Base-by-base conservation (phyloP, 2,797 vertebrate species). In the Falco novaeseelandiae region DNA sequence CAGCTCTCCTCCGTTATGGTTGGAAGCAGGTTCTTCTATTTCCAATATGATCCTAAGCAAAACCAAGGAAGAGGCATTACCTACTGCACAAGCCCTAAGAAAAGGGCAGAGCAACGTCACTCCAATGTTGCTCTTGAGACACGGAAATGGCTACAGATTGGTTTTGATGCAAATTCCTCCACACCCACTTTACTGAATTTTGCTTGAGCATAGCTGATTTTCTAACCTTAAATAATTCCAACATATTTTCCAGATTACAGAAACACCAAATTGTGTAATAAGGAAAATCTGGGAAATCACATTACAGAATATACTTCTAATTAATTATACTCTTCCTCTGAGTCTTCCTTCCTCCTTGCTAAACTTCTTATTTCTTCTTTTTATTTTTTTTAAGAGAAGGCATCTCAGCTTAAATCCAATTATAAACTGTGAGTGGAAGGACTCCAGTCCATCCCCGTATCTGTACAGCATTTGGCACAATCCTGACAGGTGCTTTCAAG, bases 1-100 rank as follows among this genome's bases (percentile, higher is more conserved):
- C 87, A 99, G 93, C 94, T 99, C 98, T 36, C 99, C 99, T 83
- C 99, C 99, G 0, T 99, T 99, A 95, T 99, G 99, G 98, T 99
- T 99, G 6, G 99, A 99, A 51, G 99, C 99, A 1, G 99, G 99
- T 93, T 99, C 99, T 82, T 99, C 99, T 4, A 99, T 98, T 97
- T 99, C 99, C 96, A 99, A 97, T 96, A 99, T 99, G 61, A 99
- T 98, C 94, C 99, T 99, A 92, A 36, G 70, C 10, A 9, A 61
- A 92, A 72, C 70, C 2, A 70, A 71, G 14, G 52, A 89, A 14
- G 30, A 67, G 51, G 48, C 51, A 69, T 67, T 40, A 63, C 19
- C 46, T 17, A 57, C 54, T 40, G 81, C 27, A 52, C 14, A n/a
- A 82, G 14, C 32, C 42, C 19, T 14, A n/a, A 74, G 65, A 49